Evolutionary conservation across 2,888 invertebrate species (phyloP).

Genomic region (Agrochola circellaris): DNA sequence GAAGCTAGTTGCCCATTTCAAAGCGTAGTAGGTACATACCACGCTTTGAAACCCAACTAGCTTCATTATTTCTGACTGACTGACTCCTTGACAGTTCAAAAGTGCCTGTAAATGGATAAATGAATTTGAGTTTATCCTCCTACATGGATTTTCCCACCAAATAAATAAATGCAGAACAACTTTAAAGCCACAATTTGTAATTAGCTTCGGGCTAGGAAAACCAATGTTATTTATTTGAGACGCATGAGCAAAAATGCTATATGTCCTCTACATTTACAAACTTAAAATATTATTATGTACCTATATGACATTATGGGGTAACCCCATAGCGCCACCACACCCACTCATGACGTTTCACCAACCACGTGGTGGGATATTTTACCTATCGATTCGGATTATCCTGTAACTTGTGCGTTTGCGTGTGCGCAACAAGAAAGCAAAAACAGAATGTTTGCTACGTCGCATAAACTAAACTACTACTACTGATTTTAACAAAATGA

Average conservation of each 20-base stretch:
- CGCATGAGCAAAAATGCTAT: neutral
- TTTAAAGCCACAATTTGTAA: neutral
- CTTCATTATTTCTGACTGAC: too few relatives aligned
- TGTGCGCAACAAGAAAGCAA: neutral
- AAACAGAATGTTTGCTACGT: neutral
- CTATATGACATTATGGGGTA: conserved; percentile 13
- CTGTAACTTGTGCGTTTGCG: neutral
- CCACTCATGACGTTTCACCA: conserved; percentile 9
- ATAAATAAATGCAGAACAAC: neutral
- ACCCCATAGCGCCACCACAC: conserved; percentile 8
- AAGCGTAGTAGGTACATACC: too few relatives aligned
- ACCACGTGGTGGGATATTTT: conserved; percentile 10
- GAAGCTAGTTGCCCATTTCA: too few relatives aligned
- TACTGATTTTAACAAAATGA: neutral
- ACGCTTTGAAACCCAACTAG: too few relatives aligned
- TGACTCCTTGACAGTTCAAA: too few relatives aligned
- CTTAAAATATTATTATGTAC: neutral
- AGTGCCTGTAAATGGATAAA: too few relatives aligned
- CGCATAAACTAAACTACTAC: neutral
- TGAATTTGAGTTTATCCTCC: neutral
- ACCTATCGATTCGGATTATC: conserved; percentile 3
- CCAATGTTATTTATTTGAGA: neutral
- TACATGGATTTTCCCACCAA: neutral
- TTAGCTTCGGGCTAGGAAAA: neutral
- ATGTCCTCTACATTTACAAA: neutral